These are phyloP conservation scores for Rhabdomys pumilio DNA, from an alignment of 2,797 vertebrate species.

Conservation along the genomic window DNA sequence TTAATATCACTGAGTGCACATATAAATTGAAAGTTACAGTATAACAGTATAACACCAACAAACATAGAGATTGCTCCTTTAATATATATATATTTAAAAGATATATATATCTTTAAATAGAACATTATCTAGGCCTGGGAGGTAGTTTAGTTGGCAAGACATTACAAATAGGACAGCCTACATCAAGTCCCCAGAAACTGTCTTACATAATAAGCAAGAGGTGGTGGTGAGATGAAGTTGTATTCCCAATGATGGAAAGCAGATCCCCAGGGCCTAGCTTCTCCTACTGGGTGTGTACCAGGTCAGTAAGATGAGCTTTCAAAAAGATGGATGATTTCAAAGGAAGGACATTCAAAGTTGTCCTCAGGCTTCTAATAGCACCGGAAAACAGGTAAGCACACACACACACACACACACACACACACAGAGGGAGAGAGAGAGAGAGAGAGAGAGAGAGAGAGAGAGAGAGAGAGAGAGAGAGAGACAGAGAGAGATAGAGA, in stretches of 20 bases:
- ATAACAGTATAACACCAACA: neutral
- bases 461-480: neutral
- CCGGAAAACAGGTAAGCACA: neutral
- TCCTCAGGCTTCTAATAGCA: neutral
- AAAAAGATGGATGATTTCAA: neutral
- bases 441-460: too few species aligned
- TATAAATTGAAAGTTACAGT: neutral
- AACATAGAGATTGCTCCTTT: neutral
- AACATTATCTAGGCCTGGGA: neutral
- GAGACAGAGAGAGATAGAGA: neutral
- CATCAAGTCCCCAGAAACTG: neutral
- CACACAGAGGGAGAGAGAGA: neutral
- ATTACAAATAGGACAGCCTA: neutral
- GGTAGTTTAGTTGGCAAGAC: neutral
- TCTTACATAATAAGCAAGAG: neutral
- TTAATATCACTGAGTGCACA: neutral
- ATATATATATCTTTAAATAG: neutral
- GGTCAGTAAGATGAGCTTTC: neutral
- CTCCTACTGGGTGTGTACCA: neutral
- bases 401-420: neutral
- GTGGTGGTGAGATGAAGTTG: accelerated
- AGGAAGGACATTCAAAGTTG: neutral
- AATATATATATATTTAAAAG: too few species aligned
- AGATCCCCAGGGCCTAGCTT: neutral
- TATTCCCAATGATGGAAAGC: neutral